Percentiles rank a stretch among this genome's conserved stretches.
Evolutionary conservation across 2,888 invertebrate genomes (phyloP).

Genomic region (Agriopis aurantiaria): DNA sequence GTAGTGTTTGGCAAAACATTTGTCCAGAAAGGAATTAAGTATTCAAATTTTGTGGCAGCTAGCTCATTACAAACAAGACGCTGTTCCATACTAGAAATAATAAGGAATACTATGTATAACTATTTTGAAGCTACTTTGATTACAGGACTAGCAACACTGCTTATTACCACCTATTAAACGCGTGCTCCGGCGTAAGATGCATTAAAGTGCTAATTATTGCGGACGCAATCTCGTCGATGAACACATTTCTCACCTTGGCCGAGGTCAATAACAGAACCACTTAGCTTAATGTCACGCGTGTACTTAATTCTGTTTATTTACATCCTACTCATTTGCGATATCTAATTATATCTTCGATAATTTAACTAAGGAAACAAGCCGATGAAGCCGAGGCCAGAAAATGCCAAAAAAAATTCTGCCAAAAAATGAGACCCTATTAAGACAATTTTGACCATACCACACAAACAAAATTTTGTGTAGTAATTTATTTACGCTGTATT

Average conservation of each 20-base stretch:
- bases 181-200: constrained; percentile 55
- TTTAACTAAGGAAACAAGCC: too few species aligned
- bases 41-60: too few species aligned
- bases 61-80: too few species aligned
- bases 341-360: background rate
- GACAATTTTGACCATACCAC: too few species aligned
- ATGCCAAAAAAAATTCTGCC: too few species aligned
- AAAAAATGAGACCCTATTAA: too few species aligned
- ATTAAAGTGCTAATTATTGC: constrained; percentile 66
- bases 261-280: constrained; percentile 66
- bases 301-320: constrained; percentile 32
- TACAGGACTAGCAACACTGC: constrained; percentile 11
- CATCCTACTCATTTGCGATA: constrained; percentile 18
- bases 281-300: constrained; percentile 53
- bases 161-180: constrained; percentile 46
- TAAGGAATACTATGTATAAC: background rate
- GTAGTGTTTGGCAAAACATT: too few species aligned
- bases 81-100: background rate
- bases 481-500: too few species aligned
- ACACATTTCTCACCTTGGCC: constrained; percentile 69
- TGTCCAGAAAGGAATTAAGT: too few species aligned
- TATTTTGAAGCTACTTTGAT: background rate
- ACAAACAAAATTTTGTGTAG: too few species aligned
- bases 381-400: too few species aligned
- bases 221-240: constrained; percentile 65